Percentiles rank a stretch among this genome's conserved stretches.
phyloP scores from a whole-genome alignment of 2,113 vertebrate genomes.

The Pituophis catenifer region DNA sequence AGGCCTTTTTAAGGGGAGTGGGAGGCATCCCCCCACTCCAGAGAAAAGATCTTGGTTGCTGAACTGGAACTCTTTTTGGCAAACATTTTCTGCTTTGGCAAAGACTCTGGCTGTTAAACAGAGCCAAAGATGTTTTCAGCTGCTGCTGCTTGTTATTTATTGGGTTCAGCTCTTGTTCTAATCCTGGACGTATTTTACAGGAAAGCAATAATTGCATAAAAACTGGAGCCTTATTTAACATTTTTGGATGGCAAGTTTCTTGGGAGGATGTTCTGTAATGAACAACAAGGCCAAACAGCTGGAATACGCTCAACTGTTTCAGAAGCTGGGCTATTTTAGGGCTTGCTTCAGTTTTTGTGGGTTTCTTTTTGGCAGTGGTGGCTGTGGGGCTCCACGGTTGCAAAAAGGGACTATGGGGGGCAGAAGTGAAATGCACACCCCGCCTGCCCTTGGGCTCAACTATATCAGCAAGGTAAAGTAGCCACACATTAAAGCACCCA shows the following conservation, averaged over 20 bases:
- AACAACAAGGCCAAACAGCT: background rate
- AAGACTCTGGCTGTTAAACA: background rate
- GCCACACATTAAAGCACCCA: background rate
- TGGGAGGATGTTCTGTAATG: background rate
- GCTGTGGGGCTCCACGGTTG: background rate
- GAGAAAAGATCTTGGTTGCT: background rate
- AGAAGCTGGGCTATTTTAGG: background rate
- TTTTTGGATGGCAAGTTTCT: background rate
- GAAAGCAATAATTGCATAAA: background rate
- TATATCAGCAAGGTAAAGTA: background rate
- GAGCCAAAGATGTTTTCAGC: background rate
- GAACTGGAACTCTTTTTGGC: background rate
- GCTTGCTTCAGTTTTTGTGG: background rate
- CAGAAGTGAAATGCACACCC: fast-evolving
- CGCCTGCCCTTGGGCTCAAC: background rate
- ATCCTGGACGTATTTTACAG: background rate
- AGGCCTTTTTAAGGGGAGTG: background rate
- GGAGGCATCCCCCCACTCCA: no score
- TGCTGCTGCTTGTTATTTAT: background rate
- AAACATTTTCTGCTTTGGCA: background rate
- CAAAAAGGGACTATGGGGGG: background rate
- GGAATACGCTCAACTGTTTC: background rate
- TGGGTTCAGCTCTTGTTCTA: background rate
- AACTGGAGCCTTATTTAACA: background rate
- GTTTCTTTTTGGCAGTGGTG: background rate